Evolutionary conservation across 2,888 invertebrate species (phyloP).

Genomic region (Melangyna quadrimaculata): DNA sequence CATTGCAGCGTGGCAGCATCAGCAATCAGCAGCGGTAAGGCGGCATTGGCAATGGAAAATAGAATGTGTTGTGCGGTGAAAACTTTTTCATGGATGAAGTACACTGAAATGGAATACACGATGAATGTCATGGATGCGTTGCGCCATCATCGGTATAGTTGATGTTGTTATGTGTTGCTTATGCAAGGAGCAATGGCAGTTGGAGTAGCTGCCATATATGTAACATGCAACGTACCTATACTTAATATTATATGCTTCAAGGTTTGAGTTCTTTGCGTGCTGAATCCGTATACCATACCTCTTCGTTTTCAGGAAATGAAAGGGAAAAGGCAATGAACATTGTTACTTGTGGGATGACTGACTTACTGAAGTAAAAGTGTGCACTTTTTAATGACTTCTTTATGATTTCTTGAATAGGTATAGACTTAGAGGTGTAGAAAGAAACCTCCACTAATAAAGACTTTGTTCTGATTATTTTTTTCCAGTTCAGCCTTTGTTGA

Average conservation of each 20-base stretch:
- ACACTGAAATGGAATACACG: slow-evolving; percentile 61
- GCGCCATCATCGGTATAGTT: background rate
- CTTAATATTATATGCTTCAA: too few relatives aligned
- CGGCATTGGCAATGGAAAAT: slow-evolving; percentile 23
- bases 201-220: background rate
- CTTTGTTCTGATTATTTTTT: background rate
- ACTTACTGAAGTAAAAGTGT: slow-evolving; percentile 25
- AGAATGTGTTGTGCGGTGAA: slow-evolving; percentile 54
- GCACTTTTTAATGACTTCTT: slow-evolving; percentile 11
- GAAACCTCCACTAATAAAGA: background rate
- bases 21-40: background rate
- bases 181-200: slow-evolving; percentile 51
- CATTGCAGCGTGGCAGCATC: background rate
- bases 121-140: slow-evolving; percentile 64
- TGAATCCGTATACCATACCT: background rate
- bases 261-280: slow-evolving; percentile 31
- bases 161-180: slow-evolving; percentile 10
- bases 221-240: slow-evolving; percentile 14
- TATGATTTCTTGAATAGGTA: background rate
- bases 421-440: background rate
- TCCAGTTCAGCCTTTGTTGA: background rate
- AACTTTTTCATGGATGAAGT: slow-evolving; percentile 60
- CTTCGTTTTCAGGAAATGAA: slow-evolving; percentile 39
- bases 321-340: slow-evolving; percentile 50
- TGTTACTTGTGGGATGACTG: slow-evolving; percentile 17